These are phyloP conservation scores for Tetranychus piercei DNA, from an alignment of 2,888 invertebrate species.

Conservation along the genomic window DNA sequence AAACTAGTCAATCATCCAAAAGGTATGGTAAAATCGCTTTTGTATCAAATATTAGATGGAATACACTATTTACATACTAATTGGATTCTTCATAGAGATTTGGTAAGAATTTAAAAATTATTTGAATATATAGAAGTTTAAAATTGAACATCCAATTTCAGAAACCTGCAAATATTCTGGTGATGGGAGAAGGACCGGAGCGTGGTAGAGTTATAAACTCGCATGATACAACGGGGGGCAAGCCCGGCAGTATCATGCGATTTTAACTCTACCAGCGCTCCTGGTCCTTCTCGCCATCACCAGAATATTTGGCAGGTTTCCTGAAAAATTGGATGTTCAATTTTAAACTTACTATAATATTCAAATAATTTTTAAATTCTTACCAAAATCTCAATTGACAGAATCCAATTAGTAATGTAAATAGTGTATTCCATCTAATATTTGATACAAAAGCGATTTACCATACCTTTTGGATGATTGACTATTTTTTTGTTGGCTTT, in stretches of 20 bases:
- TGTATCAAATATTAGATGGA: conserved; percentile 94
- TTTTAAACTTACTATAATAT: not conserved
- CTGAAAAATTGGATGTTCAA: conserved; percentile 35
- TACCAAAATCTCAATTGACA: conserved; percentile 88
- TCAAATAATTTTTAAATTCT: conserved; percentile 12
- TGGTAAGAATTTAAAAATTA: conserved; percentile 40
- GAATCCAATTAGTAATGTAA: conserved; percentile 96
- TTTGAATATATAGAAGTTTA: conserved; percentile 8
- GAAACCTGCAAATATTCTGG: conserved; percentile 56
- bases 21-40: conserved; percentile 88
- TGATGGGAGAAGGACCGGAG: conserved; percentile 40
- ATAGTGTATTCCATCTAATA: conserved; percentile 95
- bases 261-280: conserved; percentile 92
- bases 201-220: conserved; percentile 88
- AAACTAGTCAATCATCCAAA: conserved; percentile 87
- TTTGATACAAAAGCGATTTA: conserved; percentile 89
- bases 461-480: conserved; percentile 89
- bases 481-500: conserved; percentile 93
- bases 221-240: conserved; percentile 89
- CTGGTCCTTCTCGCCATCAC: conserved; percentile 98
- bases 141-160: conserved; percentile 31
- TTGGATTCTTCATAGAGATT: conserved; percentile 93
- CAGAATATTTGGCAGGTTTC: conserved; percentile 94
- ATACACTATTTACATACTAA: conserved; percentile 97
- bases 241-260: conserved; percentile 99